Percentiles rank a stretch among this genome's conserved stretches.
These are phyloP conservation scores for Drosophila acutilabella DNA, from an alignment of 2,888 invertebrate genomes.

Conservation along the genomic window DNA sequence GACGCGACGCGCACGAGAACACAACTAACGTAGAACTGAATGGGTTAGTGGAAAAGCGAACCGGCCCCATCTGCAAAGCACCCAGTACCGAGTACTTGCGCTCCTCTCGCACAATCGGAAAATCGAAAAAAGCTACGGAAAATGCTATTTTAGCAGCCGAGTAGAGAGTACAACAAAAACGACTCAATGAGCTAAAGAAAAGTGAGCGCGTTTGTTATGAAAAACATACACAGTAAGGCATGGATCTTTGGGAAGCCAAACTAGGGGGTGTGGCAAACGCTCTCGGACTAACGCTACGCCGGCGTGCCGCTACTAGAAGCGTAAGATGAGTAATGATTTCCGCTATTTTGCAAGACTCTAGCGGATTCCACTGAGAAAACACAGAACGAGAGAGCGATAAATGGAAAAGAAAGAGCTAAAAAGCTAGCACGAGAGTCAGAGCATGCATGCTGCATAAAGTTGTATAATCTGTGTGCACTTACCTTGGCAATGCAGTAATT, in stretches of 20 bases:
- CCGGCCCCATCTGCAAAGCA: slow-evolving; percentile 13
- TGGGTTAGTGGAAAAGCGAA: slow-evolving; percentile 31
- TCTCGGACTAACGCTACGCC: slow-evolving; percentile 10
- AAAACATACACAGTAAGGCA: neutral
- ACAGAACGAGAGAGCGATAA: neutral
- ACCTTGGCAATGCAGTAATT: slow-evolving; percentile 50
- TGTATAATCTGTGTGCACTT: slow-evolving; percentile 37
- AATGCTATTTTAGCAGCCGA: slow-evolving; percentile 62
- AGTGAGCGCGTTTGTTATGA: slow-evolving; percentile 14
- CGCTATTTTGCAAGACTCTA: slow-evolving; percentile 19
- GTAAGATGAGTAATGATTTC: slow-evolving; percentile 20
- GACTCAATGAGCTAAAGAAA: slow-evolving; percentile 55
- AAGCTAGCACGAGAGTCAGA: neutral
- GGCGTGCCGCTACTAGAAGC: slow-evolving; percentile 35
- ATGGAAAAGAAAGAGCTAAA: neutral
- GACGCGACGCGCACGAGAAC: slow-evolving; percentile 68
- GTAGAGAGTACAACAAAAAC: slow-evolving; percentile 27
- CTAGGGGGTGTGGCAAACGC: neutral
- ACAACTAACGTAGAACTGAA: slow-evolving; percentile 75
- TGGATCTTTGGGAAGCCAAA: neutral
- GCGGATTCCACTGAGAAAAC: slow-evolving; percentile 6
- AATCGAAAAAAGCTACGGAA: slow-evolving; percentile 30
- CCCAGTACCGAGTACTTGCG: slow-evolving; percentile 18
- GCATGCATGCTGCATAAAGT: slow-evolving; percentile 12
- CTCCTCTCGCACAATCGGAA: slow-evolving; percentile 43